Conservation (phyloP, 1,140 invertebrate species). For the Heliconius melpomene region DNA sequence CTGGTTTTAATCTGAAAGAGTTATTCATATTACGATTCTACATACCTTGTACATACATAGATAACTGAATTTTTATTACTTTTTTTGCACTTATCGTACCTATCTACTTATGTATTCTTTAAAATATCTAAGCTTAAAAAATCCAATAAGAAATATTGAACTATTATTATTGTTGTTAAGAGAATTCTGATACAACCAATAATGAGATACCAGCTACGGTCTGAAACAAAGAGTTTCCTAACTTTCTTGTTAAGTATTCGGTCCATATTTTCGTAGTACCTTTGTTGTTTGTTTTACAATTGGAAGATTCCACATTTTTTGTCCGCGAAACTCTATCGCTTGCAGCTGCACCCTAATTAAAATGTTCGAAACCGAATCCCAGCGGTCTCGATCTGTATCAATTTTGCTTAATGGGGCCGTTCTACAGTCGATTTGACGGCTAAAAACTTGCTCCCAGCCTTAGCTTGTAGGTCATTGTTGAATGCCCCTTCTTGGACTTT, state of each 20-base stretch:
- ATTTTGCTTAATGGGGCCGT: conserved; percentile 75
- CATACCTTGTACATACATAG: background rate
- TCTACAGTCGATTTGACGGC: conserved; percentile 50
- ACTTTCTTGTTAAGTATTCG: conserved; percentile 8
- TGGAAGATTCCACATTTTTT: conserved; percentile 35
- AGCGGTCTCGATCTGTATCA: conserved; percentile 69
- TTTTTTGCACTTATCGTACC: background rate
- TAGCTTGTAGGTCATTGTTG: conserved; percentile 33
- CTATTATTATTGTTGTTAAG: background rate
- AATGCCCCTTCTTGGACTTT: conserved; percentile 24
- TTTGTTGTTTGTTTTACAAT: conserved; percentile 21
- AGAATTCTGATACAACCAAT: background rate
- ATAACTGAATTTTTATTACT: background rate
- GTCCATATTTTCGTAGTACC: background rate
- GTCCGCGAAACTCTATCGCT: conserved; percentile 54
- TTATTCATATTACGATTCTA: conserved; percentile 5
- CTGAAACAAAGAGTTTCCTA: background rate
- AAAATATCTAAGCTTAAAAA: background rate
- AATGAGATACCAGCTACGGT: background rate
- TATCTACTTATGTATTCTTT: background rate
- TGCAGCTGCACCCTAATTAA: conserved; percentile 66
- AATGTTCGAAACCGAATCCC: conserved; percentile 70
- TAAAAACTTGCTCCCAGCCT: conserved; percentile 46
- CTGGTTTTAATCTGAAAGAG: conserved; percentile 6
- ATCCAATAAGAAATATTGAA: background rate